phyloP scores from a whole-genome alignment of 2,797 vertebrate species.

The Macrochelys suwanniensis region DNA sequence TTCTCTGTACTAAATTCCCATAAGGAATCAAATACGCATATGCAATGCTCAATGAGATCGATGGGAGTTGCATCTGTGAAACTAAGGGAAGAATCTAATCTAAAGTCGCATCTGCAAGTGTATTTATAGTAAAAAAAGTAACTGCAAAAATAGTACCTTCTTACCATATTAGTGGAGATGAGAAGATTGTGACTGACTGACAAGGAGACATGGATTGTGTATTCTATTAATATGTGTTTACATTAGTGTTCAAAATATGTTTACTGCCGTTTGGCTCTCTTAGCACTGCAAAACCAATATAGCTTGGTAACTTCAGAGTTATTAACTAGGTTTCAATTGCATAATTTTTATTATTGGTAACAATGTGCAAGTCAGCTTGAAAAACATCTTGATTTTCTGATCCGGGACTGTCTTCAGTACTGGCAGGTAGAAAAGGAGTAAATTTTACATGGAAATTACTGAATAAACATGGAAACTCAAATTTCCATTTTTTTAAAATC shows the following conservation, averaged over 20 bases:
- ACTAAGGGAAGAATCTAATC: too few relatives aligned
- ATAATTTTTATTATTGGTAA: too few relatives aligned
- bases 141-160: too few relatives aligned
- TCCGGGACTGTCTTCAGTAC: too few relatives aligned
- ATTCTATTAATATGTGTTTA: too few relatives aligned
- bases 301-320: background rate
- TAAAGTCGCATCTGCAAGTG: too few relatives aligned
- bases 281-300: background rate
- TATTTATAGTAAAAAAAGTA: too few relatives aligned
- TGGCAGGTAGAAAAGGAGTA: background rate
- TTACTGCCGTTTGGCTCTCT: background rate
- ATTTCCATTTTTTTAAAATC: background rate
- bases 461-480: background rate
- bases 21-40: rapidly evolving
- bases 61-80: too few relatives aligned
- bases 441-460: background rate
- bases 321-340: background rate
- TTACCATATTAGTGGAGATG: too few relatives aligned
- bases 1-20: background rate
- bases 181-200: background rate
- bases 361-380: background rate
- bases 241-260: too few relatives aligned
- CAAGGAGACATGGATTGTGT: background rate
- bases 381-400: background rate
- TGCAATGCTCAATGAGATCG: background rate